Base-by-base conservation (phyloP, 2,888 invertebrate species). In the Mellilla xanthometata region DNA sequence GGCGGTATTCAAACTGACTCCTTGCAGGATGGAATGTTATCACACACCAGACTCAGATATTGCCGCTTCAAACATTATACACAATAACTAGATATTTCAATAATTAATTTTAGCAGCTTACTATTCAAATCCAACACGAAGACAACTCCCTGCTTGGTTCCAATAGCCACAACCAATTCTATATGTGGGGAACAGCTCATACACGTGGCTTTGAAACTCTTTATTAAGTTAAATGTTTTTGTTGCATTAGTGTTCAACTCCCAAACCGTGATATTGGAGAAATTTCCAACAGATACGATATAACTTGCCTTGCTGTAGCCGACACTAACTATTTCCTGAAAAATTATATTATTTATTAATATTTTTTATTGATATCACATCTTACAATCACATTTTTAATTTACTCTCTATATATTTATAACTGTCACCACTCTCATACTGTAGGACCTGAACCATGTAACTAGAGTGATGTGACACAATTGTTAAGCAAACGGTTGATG, bases 201-300 rank as follows among this genome's bases (percentile, higher is more conserved):
- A 43, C 83, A 82, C 1, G 66, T 63, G 2, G 86, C 78, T 54
- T 72, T 84, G 44, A 79, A 80, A 11, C 54, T 73, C 46, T 63
- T 79, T 8, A 88, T 31, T 9, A 77, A 59, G 15, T 36, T 49
- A 48, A 85, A 76, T n/a, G 65, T 56, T 45, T 72, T 86, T 1
- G 85, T 81, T 27, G 88, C 76, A 70, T 92, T 91, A 2, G 85
- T 73, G n/a, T 66, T 69, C 2, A 90, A 56, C 53, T 91, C 84
- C 92, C 92, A 93, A 52, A 91, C 81, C 0, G 88, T 77, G 38
- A 92, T 60, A 39, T 76, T 71, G 1, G 91, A 91, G 50, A 63
- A 72, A 58, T 64, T 67, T 2, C 91, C 90, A 9, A 90, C 86
- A 40, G 91, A 88, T 22, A 92, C 65, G 0, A 91, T 81, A 60